Evolutionary conservation across 1,140 invertebrate genomes (phyloP), one percentile per base, ranked within the genome.

Genomic region (Drosophila sechellia): DNA sequence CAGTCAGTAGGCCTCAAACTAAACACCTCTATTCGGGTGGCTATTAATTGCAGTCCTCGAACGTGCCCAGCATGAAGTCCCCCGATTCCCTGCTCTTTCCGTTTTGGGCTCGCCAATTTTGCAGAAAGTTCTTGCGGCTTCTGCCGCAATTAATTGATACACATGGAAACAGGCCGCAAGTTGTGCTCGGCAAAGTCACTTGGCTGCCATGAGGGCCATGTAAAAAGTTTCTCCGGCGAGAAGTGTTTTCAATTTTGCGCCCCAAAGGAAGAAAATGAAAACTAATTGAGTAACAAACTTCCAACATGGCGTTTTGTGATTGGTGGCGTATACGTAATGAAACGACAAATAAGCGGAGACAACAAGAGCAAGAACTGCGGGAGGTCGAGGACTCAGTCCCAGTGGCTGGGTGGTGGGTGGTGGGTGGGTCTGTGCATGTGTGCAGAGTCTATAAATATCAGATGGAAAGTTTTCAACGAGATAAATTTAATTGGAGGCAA

Each of bases 401-500:
- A 15, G 31, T 10, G 22, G 22, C 10, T 13, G 59, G 25, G 25
- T 13, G 6, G 27, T 8, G 27, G 27, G 27, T 27, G 27, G 27
- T 8, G 31, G 31, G 31, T 31, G 2, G 31, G 31, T 31, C 6
- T 31, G 31, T 31, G 53, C 46, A 54, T 71, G 42, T 46, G 66
- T 66, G 74, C 45, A 37, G 34, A 83, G 84, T 89, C 77, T 89
- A 87, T 89, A 89, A 89, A 91, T 91, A 91, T 85, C 80, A 83
- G 80, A 91, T 91, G 72, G 78, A 91, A 91, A 91, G 64, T 91
- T 91, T 91, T 77, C 84, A 85, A 91, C 85, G 79, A 91, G 89
- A 91, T 91, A 90, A 91, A 90, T 90, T 90, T 90, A 90, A 90
- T 90, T 90, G 89, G 89, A 76, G 80, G 84, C 89, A 90, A 89